These are phyloP conservation scores for Hephaestus fuliginosus DNA, from an alignment of 2,797 vertebrate species.

Conservation along the genomic window DNA sequence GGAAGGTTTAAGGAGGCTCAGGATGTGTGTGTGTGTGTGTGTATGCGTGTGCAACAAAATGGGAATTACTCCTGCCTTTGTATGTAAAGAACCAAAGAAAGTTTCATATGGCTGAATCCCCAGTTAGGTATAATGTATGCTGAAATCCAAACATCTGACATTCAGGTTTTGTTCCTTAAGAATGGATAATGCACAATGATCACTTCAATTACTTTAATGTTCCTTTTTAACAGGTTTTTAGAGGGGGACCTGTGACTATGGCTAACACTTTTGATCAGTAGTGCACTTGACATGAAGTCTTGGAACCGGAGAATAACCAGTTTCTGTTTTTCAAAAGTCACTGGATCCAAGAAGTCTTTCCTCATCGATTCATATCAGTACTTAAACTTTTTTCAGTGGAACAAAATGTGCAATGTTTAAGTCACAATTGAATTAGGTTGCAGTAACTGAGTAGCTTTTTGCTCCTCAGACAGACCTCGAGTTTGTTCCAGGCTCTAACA, in stretches of 20 bases:
- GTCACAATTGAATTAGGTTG: conserved; percentile 20
- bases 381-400: conserved; percentile 23
- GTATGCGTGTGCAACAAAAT: conserved; percentile 10
- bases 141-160: neutral
- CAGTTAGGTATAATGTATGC: neutral
- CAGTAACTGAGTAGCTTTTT: neutral
- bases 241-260: neutral
- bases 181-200: neutral
- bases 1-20: conserved; percentile 5
- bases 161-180: conserved; percentile 32
- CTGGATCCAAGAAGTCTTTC: conserved; percentile 28
- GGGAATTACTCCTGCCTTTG: conserved; percentile 33
- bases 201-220: neutral
- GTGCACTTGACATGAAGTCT: conserved; percentile 19
- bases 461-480: neutral
- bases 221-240: conserved; percentile 2
- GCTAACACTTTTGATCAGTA: neutral
- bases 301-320: conserved; percentile 15
- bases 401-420: conserved; percentile 38
- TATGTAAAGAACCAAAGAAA: conserved; percentile 13
- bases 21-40: conserved; percentile 14
- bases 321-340: conserved; percentile 43
- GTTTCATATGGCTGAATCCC: neutral
- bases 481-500: conserved; percentile 6
- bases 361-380: conserved; percentile 30